These are phyloP conservation scores for Brotula barbata DNA, from an alignment of 2,797 vertebrate species.

Conservation along the genomic window DNA sequence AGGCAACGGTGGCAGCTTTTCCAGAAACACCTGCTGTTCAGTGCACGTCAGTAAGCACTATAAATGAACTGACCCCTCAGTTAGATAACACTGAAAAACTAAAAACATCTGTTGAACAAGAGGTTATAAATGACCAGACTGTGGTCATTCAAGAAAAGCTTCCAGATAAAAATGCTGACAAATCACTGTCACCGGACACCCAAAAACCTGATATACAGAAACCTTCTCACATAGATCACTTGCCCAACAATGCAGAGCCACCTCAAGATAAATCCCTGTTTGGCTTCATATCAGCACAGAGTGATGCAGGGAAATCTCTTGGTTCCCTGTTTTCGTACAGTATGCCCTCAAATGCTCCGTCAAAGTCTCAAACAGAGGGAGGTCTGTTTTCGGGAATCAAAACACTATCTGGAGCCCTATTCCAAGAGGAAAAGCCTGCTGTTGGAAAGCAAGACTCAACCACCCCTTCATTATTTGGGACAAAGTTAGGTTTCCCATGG, in stretches of 20 bases:
- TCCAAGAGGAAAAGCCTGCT: slow-evolving; percentile 83
- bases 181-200: slow-evolving; percentile 43
- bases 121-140: slow-evolving; percentile 60
- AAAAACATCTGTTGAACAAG: slow-evolving; percentile 34
- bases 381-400: slow-evolving; percentile 86
- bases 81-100: slow-evolving; percentile 41
- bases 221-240: slow-evolving; percentile 34
- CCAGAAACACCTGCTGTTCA: slow-evolving; percentile 23
- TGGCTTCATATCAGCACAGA: slow-evolving; percentile 78
- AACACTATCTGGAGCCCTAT: slow-evolving; percentile 85
- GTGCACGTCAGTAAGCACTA: slow-evolving; percentile 17
- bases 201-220: slow-evolving; percentile 17
- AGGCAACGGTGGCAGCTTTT: slow-evolving; percentile 19
- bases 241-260: slow-evolving; percentile 56
- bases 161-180: slow-evolving; percentile 50
- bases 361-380: slow-evolving; percentile 70
- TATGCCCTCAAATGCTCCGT: slow-evolving; percentile 62
- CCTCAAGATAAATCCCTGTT: slow-evolving; percentile 75
- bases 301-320: slow-evolving; percentile 80
- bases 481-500: slow-evolving; percentile 85
- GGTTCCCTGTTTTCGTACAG: slow-evolving; percentile 86
- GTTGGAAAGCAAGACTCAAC: slow-evolving; percentile 65
- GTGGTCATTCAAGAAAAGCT: slow-evolving; percentile 59
- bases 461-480: slow-evolving; percentile 82
- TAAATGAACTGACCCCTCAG: slow-evolving; percentile 26